A percentile compares a stretch with the other conserved stretches of the same genome.
Conservation (phyloP, 2,797 vertebrate species). For the Sylvilagus floridanus region DNA sequence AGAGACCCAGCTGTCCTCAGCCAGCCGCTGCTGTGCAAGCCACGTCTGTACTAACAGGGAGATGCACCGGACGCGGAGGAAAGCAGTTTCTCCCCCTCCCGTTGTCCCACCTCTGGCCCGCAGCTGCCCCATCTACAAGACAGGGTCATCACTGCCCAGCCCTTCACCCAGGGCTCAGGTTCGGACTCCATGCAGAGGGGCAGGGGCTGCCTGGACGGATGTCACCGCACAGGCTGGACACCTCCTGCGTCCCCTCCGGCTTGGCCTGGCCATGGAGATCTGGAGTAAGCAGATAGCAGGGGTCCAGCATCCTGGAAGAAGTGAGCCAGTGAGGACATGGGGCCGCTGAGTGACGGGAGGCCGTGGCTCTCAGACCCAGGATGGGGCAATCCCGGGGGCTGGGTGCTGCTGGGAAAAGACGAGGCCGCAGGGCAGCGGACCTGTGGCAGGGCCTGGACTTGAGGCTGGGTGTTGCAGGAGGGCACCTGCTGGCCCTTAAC, state of each 20-base stretch:
- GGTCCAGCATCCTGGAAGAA: constrained; percentile 8
- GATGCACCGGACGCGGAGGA: not conserved
- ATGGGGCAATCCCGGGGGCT: not conserved
- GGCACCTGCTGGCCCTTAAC: not conserved
- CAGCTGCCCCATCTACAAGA: constrained; percentile 22
- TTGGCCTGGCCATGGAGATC: not conserved
- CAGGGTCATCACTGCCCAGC: not conserved
- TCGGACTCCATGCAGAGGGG: not conserved
- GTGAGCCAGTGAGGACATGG: not conserved
- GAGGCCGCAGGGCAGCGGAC: too few species aligned
- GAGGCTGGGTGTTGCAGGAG: not conserved
- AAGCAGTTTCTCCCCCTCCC: not conserved
- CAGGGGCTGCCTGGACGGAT: not conserved
- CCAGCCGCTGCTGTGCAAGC: not conserved
- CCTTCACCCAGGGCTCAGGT: not conserved
- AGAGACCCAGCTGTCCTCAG: not conserved
- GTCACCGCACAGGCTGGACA: not conserved
- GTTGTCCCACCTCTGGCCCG: not conserved
- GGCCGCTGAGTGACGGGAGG: not conserved
- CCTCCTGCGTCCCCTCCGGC: not conserved
- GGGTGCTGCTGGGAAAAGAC: not conserved
- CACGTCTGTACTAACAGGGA: not conserved
- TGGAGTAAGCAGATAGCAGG: constrained; percentile 63
- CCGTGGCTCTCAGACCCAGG: not conserved
- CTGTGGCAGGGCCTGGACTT: not conserved